Evolutionary conservation across 2,888 invertebrate genomes (phyloP).

Genomic region (Drosophila anomelani): DNA sequence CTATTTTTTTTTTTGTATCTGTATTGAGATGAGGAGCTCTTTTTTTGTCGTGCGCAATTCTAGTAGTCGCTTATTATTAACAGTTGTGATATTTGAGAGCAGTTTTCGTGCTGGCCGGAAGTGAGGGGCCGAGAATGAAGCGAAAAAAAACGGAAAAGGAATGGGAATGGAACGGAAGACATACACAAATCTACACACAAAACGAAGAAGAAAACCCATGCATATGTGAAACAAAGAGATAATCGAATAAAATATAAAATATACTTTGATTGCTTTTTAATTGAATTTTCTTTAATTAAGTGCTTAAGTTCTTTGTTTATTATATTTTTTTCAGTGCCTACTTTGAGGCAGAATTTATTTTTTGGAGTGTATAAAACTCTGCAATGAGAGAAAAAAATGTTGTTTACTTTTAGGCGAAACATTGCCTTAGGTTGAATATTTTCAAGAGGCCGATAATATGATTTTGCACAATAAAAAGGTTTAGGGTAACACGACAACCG

Average conservation of each 20-base stretch:
- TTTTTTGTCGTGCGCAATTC: conserved; percentile 49
- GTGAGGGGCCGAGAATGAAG: conserved; percentile 32
- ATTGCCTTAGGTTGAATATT: not conserved
- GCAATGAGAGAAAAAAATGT: not conserved
- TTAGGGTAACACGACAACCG: not conserved
- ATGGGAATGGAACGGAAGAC: conserved; percentile 11
- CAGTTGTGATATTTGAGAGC: conserved; percentile 71
- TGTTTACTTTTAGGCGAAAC: not conserved
- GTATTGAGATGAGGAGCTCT: conserved; percentile 19
- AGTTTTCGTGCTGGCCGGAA: conserved; percentile 41
- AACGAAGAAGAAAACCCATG: not conserved
- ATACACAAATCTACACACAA: conserved; percentile 15
- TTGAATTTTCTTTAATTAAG: not conserved
- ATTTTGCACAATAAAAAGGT: not conserved
- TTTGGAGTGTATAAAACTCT: no score
- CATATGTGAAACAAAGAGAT: conserved; percentile 39
- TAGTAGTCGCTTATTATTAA: conserved; percentile 68
- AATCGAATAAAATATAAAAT: conserved; percentile 32
- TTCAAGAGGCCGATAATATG: not conserved
- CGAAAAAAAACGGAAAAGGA: not conserved
- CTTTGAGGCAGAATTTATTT: not conserved
- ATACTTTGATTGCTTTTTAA: not conserved
- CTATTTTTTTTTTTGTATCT: conserved; percentile 34
- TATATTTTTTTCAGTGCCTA: not conserved
- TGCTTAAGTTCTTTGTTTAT: no score